Evolutionary conservation across 1,140 invertebrate species (phyloP), one percentile per base, ranked within the genome.

Genomic region (Pristionchus pacificus): DNA sequence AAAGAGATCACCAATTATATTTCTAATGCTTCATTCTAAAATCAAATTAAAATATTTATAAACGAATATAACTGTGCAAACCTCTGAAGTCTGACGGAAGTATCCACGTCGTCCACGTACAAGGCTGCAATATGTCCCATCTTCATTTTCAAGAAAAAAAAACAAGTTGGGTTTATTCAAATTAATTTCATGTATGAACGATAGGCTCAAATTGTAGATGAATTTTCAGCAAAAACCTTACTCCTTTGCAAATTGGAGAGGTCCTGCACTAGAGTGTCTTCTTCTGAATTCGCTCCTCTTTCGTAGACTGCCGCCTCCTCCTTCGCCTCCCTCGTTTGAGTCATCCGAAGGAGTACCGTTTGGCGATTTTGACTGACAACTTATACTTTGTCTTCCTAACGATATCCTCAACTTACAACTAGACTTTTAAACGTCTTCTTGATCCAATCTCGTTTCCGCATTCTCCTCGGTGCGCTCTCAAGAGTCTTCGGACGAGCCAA

Each of bases 191-290:
- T n/a, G n/a, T n/a, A n/a, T n/a, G n/a, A n/a, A n/a, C n/a, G n/a
- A n/a, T n/a, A n/a, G n/a, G n/a, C n/a, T 6, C 62, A n/a, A 0
- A 32, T 19, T 31, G 65, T 64, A 32, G 63, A 10, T 24, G 15
- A 19, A 6, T 65, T 69, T 2, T 2, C 14, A 63, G 49, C 29
- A 70, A 55, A 25, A 38, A 27, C 64, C 78, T 63, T 61, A 73
- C 79, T 79, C 57, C 65, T 68, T 79, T 2, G 74, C 75, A 25
- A 79, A 57, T 60, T 79, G 78, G 2, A 78, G 62, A 2, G 77
- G 77, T 60, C 80, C 71, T 29, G 78, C 77, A 28, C 71, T 78
- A n/a, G 75, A 78, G 62, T 79, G 78, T n/a, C 78, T 69, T 38
- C 78, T 33, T 66, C 70, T 24, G 24, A 70, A 38, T 31, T 64